phyloP scores from a whole-genome alignment of 1,140 invertebrate species.

The Plutomurus gul region DNA sequence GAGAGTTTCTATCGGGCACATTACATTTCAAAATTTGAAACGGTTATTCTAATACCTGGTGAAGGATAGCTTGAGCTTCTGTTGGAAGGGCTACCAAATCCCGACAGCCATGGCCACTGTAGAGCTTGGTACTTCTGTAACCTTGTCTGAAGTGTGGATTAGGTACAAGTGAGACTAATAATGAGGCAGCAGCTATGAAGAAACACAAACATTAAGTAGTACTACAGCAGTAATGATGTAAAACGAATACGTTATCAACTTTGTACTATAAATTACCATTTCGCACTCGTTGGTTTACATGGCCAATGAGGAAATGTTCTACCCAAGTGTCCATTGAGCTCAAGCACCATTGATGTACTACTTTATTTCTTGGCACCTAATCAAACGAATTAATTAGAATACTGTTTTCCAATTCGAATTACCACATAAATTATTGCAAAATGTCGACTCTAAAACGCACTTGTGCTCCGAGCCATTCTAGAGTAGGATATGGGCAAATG shows the following conservation, averaged over 20 bases:
- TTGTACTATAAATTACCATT: slow-evolving; percentile 63
- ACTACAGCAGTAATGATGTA: slow-evolving; percentile 66
- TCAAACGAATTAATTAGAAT: not conserved
- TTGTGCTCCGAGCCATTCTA: slow-evolving; percentile 87
- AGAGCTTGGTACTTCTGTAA: slow-evolving; percentile 66
- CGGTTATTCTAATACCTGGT: no score
- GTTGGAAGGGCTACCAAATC: slow-evolving; percentile 59
- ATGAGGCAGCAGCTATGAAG: slow-evolving; percentile 74
- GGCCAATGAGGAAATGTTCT: slow-evolving; percentile 83
- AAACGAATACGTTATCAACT: not conserved
- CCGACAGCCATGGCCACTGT: slow-evolving; percentile 55
- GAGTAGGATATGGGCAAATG: slow-evolving; percentile 82
- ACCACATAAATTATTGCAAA: not conserved
- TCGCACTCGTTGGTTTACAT: slow-evolving; percentile 81
- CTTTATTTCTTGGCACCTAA: slow-evolving; percentile 77
- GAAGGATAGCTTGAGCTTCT: slow-evolving; percentile 78
- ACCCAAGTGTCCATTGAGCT: slow-evolving; percentile 85
- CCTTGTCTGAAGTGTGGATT: slow-evolving; percentile 84
- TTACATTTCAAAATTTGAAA: no score
- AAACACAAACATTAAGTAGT: slow-evolving; percentile 35
- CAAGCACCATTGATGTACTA: slow-evolving; percentile 85
- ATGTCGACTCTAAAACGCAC: slow-evolving; percentile 51
- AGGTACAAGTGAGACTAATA: slow-evolving; percentile 85
- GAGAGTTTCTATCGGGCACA: no score
- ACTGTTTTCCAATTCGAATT: not conserved